A percentile compares a stretch with the other conserved stretches of the same genome.
phyloP scores from a whole-genome alignment of 2,113 vertebrate species.

The Mormoops blainvillei region DNA sequence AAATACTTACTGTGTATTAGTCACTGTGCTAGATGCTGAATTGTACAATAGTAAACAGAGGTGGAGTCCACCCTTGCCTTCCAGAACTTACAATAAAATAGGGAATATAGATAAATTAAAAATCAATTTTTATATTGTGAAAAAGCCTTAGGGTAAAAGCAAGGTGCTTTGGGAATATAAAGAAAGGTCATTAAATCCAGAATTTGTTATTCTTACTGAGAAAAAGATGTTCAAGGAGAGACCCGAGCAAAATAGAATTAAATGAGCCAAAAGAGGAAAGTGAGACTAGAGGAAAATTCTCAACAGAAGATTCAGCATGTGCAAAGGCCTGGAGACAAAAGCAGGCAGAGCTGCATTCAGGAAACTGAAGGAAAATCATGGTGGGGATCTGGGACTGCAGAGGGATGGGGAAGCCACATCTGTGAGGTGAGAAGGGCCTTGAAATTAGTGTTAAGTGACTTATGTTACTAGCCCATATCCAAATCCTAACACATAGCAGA shows the following conservation, averaged over 20 bases:
- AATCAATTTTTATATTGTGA: neutral
- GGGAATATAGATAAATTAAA: neutral
- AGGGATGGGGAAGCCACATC: neutral
- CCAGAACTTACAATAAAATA: neutral
- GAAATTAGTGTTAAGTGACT: neutral
- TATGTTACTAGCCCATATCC: neutral
- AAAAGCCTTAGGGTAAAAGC: neutral
- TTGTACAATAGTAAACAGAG: neutral
- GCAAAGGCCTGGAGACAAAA: neutral
- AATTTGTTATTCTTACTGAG: neutral
- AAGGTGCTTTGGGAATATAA: neutral
- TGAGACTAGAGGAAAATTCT: neutral
- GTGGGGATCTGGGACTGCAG: fast-evolving
- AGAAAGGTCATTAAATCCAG: neutral
- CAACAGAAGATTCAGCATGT: neutral
- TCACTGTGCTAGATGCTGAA: neutral
- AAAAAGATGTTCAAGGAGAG: neutral
- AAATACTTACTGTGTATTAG: neutral
- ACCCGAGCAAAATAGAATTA: neutral
- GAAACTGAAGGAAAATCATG: neutral
- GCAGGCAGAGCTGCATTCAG: neutral
- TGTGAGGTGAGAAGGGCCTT: neutral
- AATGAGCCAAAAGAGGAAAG: neutral
- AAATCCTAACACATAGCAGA: neutral
- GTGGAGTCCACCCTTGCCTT: neutral